These are phyloP conservation scores for Phengaris alcon DNA, from an alignment of 2,888 invertebrate species.

Conservation along the genomic window DNA sequence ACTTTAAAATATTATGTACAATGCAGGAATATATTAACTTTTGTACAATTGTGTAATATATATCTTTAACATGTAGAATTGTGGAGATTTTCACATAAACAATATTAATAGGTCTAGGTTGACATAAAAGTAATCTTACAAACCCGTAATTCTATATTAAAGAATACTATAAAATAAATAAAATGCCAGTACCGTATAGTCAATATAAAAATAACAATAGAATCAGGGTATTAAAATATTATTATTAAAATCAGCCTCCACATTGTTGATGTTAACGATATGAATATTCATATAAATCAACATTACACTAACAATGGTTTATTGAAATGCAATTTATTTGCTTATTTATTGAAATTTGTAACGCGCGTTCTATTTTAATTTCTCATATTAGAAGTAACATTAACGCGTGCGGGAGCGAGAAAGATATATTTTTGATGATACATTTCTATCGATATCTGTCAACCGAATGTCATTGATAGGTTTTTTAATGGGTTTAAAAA, in stretches of 20 bases:
- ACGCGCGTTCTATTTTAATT: conserved; percentile 60
- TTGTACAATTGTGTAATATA: too few relatives aligned
- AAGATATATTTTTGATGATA: conserved; percentile 44
- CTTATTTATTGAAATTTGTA: conserved; percentile 77
- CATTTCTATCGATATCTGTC: conserved; percentile 62
- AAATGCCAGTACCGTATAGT: background rate
- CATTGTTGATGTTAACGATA: conserved; percentile 44
- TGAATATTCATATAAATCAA: conserved; percentile 80
- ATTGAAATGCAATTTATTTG: conserved; percentile 75
- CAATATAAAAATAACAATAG: conserved; percentile 22
- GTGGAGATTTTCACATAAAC: too few relatives aligned
- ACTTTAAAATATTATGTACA: too few relatives aligned
- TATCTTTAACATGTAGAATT: too few relatives aligned
- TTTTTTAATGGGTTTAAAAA: conserved; percentile 77
- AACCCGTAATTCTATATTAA: background rate
- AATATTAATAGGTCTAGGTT: too few relatives aligned
- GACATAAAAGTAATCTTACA: background rate
- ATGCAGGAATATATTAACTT: too few relatives aligned
- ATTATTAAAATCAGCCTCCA: conserved; percentile 6
- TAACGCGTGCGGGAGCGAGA: conserved; percentile 56
- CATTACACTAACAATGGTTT: conserved; percentile 69
- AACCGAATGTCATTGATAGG: conserved; percentile 70
- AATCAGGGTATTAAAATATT: conserved; percentile 19
- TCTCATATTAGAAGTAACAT: conserved; percentile 48
- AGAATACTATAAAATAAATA: conserved; percentile 18